phyloP scores from a whole-genome alignment of 1,140 invertebrate species.

The Metopolophium dirhodum region DNA sequence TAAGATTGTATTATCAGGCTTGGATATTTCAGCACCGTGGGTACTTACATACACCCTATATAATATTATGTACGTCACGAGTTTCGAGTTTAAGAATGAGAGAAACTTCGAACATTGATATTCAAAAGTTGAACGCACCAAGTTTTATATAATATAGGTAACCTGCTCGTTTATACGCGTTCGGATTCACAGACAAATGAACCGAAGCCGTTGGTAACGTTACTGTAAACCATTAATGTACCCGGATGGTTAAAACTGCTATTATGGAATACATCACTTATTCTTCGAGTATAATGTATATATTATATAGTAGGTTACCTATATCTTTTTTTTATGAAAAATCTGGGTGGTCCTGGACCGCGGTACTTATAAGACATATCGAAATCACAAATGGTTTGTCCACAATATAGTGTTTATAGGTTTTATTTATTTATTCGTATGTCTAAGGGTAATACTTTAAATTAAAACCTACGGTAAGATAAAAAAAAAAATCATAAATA shows the following conservation, averaged over 20 bases:
- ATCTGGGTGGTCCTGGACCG: background rate
- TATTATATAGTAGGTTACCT: background rate
- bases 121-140: background rate
- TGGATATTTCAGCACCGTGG: slow-evolving; percentile 30
- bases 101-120: background rate
- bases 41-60: slow-evolving; percentile 15
- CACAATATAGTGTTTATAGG: background rate
- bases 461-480: background rate
- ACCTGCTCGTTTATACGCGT: background rate
- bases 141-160: background rate
- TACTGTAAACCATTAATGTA: slow-evolving; percentile 12
- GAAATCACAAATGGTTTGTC: background rate
- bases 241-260: background rate
- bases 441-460: background rate
- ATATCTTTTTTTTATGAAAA: background rate
- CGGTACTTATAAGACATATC: background rate
- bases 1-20: slow-evolving; percentile 45
- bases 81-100: background rate
- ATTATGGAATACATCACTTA: background rate
- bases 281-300: background rate
- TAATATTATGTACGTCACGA: background rate
- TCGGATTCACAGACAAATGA: background rate
- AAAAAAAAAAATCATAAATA: background rate
- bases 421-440: background rate
- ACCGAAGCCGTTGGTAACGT: background rate